These are phyloP conservation scores for Stratiolaelaps scimitus DNA, from an alignment of 1,140 invertebrate genomes.

Conservation along the genomic window DNA sequence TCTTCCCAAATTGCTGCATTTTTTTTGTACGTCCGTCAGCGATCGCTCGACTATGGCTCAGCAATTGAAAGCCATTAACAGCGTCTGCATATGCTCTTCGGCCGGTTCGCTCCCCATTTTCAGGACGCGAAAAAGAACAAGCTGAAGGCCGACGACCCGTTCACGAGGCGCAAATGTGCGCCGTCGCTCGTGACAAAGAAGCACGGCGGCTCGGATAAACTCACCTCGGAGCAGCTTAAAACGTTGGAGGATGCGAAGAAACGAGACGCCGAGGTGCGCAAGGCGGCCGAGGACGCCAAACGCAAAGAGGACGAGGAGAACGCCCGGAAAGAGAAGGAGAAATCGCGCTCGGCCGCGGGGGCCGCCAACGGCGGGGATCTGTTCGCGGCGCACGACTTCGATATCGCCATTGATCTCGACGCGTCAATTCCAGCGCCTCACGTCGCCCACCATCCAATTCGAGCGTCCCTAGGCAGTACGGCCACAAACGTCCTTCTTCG, in stretches of 20 bases:
- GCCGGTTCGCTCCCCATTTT: no score
- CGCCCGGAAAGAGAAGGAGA: constrained; percentile 31
- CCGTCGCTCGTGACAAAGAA: constrained; percentile 49
- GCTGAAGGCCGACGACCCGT: constrained; percentile 74
- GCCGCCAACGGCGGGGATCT: constrained; percentile 49
- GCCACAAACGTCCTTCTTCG: constrained; percentile 43
- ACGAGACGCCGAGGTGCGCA: constrained; percentile 34
- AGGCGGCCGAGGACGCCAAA: constrained; percentile 20
- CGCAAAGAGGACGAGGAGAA: constrained; percentile 30
- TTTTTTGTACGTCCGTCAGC: background rate
- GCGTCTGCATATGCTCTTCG: background rate
- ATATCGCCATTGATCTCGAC: constrained; percentile 85
- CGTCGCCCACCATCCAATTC: constrained; percentile 11
- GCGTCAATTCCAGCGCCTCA: constrained; percentile 51
- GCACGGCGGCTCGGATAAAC: constrained; percentile 34
- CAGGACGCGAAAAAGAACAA: constrained; percentile 60
- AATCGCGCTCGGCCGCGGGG: background rate
- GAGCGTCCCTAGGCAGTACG: constrained; percentile 7
- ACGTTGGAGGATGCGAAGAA: constrained; percentile 34
- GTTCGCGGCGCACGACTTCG: constrained; percentile 88
- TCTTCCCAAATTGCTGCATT: background rate
- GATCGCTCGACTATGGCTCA: background rate
- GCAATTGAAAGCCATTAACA: constrained; percentile 10
- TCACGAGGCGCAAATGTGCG: constrained; percentile 78
- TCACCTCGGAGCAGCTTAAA: constrained; percentile 35